phyloP scores from a whole-genome alignment of 2,888 invertebrate species.

The Arrhopalites spinosus region DNA sequence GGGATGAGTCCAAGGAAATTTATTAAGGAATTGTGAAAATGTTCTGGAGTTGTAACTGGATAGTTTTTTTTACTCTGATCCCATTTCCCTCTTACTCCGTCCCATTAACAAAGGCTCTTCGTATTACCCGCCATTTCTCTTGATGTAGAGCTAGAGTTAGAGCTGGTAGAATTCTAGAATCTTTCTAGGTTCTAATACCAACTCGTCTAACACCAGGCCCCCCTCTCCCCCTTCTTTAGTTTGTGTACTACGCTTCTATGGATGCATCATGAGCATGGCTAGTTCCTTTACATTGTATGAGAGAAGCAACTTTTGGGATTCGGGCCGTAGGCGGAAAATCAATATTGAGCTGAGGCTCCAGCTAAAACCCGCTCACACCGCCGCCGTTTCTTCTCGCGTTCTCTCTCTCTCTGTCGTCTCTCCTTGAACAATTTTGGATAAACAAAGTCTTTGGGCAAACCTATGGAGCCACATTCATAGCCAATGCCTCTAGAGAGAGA shows the following conservation, averaged over 20 bases:
- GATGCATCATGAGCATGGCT: no score
- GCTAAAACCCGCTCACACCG: not conserved
- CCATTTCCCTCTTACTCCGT: not conserved
- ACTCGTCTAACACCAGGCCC: not conserved
- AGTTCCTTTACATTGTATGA: no score
- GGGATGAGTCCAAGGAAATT: not conserved
- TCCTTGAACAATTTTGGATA: conserved; percentile 1
- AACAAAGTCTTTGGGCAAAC: not conserved
- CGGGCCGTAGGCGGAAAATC: conserved; percentile 7
- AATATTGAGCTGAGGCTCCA: conserved; percentile 4
- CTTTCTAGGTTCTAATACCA: not conserved
- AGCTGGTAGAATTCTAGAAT: no score
- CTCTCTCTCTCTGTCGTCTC: not conserved
- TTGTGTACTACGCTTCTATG: not conserved
- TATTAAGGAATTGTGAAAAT: no score
- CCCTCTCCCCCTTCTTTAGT: not conserved
- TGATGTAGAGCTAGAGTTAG: no score
- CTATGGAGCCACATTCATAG: not conserved
- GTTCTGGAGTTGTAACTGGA: not conserved
- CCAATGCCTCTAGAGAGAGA: not conserved
- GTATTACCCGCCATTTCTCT: not conserved
- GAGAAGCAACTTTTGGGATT: no score
- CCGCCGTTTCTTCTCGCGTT: not conserved
- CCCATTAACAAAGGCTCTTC: no score
- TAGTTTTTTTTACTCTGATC: not conserved